Percentiles rank a stretch among this genome's conserved stretches.
These are phyloP conservation scores for Cataglyphis altisquamis DNA, from an alignment of 2,888 invertebrate genomes.

Conservation along the genomic window DNA sequence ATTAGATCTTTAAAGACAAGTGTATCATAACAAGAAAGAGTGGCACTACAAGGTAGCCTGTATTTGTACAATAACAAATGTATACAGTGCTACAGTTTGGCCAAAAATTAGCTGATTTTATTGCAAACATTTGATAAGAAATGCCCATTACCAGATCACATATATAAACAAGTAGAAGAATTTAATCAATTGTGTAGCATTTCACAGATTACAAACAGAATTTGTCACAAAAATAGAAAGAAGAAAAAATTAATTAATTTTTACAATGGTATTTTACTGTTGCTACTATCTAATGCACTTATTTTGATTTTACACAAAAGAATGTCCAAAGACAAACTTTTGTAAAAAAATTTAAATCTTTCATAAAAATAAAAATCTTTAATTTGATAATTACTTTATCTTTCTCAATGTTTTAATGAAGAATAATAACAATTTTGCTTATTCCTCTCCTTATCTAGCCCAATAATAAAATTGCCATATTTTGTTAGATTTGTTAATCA, in stretches of 20 bases:
- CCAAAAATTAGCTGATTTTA: conserved; percentile 66
- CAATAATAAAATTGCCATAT: background rate
- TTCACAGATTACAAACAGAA: background rate
- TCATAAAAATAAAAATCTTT: background rate
- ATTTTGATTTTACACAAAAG: background rate
- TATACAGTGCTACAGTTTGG: conserved; percentile 82
- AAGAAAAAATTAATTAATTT: background rate
- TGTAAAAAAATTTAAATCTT: background rate
- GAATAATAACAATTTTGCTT: background rate
- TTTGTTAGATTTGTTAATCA: background rate
- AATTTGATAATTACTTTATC: background rate
- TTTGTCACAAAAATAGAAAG: background rate
- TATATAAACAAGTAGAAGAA: background rate
- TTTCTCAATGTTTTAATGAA: background rate
- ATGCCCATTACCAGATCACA: conserved; percentile 56
- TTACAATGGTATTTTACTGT: background rate
- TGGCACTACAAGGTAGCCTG: conserved; percentile 83
- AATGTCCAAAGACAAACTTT: background rate
- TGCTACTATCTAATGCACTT: background rate
- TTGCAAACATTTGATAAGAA: conserved; percentile 81
- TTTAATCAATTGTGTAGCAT: background rate
- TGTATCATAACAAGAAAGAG: conserved; percentile 69
- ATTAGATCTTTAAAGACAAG: conserved; percentile 36
- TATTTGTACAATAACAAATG: conserved; percentile 81
- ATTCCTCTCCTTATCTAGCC: background rate